These are phyloP conservation scores for Drosophila mimetica DNA, from an alignment of 2,888 invertebrate genomes.

Conservation along the genomic window DNA sequence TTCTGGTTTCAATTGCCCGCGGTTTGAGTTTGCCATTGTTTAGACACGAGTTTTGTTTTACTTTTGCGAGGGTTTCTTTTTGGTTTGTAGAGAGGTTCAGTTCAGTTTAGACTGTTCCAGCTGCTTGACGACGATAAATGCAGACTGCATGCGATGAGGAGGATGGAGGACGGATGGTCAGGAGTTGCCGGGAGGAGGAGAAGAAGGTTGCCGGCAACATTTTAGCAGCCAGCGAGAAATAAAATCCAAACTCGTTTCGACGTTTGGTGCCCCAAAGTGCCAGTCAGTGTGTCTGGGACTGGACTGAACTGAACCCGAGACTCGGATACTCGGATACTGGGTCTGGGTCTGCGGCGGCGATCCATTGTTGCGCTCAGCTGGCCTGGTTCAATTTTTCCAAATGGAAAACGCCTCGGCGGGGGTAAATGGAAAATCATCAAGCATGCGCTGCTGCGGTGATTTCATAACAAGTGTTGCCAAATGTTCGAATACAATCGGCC, in stretches of 20 bases:
- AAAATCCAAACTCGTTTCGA: slow-evolving; percentile 61
- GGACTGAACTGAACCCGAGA: slow-evolving; percentile 8
- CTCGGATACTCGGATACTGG: slow-evolving; percentile 22
- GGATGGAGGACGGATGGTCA: slow-evolving; percentile 2
- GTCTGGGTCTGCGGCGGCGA: slow-evolving; percentile 44
- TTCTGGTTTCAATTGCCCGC: slow-evolving; percentile 80
- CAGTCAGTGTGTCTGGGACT: slow-evolving; percentile 67
- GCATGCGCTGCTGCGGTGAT: slow-evolving; percentile 44
- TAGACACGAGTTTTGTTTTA: slow-evolving; percentile 70
- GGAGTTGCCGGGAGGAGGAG: slow-evolving; percentile 3
- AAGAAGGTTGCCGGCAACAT: slow-evolving; percentile 27
- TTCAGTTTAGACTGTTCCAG: slow-evolving; percentile 59
- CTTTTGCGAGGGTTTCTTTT: neutral
- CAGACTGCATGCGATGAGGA: slow-evolving; percentile 35
- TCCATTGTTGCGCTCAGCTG: slow-evolving; percentile 63
- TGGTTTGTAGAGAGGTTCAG: neutral
- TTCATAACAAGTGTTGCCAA: slow-evolving; percentile 78
- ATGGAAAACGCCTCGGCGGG: slow-evolving; percentile 57
- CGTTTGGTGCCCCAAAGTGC: slow-evolving; percentile 57
- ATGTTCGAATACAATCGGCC: slow-evolving; percentile 50
- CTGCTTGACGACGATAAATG: slow-evolving; percentile 75
- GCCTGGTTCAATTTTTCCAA: slow-evolving; percentile 69
- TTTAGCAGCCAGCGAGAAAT: slow-evolving; percentile 29
- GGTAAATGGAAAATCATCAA: slow-evolving; percentile 64
- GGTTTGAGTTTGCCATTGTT: slow-evolving; percentile 71